Evolutionary conservation across 2,888 invertebrate species (phyloP).

Genomic region (Pseudoips prasinana): DNA sequence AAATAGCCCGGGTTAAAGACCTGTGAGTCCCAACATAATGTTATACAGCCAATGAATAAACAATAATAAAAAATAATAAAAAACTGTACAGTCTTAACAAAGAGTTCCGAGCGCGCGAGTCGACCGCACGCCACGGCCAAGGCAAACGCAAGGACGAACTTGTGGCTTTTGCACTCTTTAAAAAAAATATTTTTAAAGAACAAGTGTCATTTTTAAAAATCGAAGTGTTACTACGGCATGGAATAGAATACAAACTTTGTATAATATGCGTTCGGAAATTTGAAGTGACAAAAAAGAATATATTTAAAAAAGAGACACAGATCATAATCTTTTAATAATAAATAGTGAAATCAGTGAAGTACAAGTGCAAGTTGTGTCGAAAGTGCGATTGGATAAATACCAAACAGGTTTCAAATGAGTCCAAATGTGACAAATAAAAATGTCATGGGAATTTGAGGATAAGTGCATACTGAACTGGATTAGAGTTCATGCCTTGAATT

Average conservation of each 20-base stretch:
- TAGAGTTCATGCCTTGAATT: constrained; percentile 6
- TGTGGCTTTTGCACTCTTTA: constrained; percentile 30
- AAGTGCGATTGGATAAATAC: constrained; percentile 13
- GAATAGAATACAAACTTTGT: too few relatives aligned
- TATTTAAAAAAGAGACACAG: neutral
- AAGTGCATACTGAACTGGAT: constrained; percentile 21
- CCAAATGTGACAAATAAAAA: constrained; percentile 27
- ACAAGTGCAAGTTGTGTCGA: constrained; percentile 11
- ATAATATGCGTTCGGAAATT: too few relatives aligned
- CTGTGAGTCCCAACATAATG: constrained; percentile 47
- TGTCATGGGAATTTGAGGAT: constrained; percentile 43
- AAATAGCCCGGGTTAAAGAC: constrained; percentile 57
- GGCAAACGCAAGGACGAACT: constrained; percentile 65
- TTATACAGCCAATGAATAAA: constrained; percentile 49
- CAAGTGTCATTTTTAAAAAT: constrained; percentile 19
- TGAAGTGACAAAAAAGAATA: neutral
- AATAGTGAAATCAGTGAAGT: neutral
- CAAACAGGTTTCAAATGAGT: constrained; percentile 14
- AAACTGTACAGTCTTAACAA: constrained; percentile 62
- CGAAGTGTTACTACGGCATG: too few relatives aligned
- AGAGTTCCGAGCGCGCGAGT: constrained; percentile 62
- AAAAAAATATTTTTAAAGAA: constrained; percentile 13
- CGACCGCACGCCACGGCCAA: constrained; percentile 66
- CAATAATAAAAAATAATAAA: constrained; percentile 59
- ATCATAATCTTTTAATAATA: too few relatives aligned